Base-by-base conservation (phyloP, 2,888 invertebrate genomes). In the Cerastis rubricosa region DNA sequence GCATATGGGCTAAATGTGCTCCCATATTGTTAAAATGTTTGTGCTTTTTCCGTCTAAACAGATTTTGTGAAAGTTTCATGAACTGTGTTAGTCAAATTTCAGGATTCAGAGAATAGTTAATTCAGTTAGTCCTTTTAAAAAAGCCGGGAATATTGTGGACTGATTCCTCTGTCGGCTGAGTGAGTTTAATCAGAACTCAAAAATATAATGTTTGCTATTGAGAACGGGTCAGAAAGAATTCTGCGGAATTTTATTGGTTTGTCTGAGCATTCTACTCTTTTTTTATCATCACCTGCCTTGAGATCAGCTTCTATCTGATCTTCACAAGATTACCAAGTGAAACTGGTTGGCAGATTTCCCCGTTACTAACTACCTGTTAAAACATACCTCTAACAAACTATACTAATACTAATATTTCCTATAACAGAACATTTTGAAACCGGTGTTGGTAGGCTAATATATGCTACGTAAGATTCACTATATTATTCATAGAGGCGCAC, bases 401-500 rank as follows among this genome's bases (percentile, higher is more conserved):
- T 35, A 35, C 35, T 35, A 35, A 1, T 35, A 35, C 35, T 35
- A 35, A 2, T 35, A 35, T 3, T 35, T 35, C 35, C 35, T 8
- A 57, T 49, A 49, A 40, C 40, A 63, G 54, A 66, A 61, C 35
- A 72, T 25, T 14, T 54, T 71, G 40, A 74, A 68, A 80, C 29
- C 61, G 47, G 40, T 63, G 81, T 72, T 59, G 45, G 72, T 67
- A 77, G 69, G 65, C 80, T 66, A 71, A 80, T 80, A 75, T 78
- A 77, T 81, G 85, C 73, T 79, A 61, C 69, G 68, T 77, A 75
- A 84, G 85, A 86, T 74, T 87, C 82, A 74, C 88, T 87, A 83
- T 87, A 84, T 87, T 87, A 87, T 87, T 88, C 87, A 87, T 85
- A 84, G 78, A 78, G 76, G 47, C 73, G 65, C 80, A 85, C 88